Evolutionary conservation across 1,140 invertebrate genomes (phyloP), one percentile per base, ranked within the genome.

Genomic region (Chironomus tepperi): DNA sequence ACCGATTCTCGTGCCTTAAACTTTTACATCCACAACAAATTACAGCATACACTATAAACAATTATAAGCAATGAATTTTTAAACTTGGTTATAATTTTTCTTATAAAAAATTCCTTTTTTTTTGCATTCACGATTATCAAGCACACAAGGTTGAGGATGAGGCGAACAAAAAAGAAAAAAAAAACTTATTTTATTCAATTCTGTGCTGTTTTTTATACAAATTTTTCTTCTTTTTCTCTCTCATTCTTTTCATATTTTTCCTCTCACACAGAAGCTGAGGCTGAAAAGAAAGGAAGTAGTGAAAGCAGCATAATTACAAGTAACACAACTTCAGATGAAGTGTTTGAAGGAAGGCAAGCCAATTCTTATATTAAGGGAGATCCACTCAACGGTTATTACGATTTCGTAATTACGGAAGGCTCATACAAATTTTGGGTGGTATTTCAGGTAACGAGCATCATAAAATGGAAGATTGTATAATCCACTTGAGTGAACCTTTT

Each of bases 341-440:
- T 42, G 10, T 42, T 72, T 42, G 34, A 74, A 42, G 16, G 79
- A 78, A 77, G 79, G 80, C 34, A 79, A 77, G 9, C 81, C 81
- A 81, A 79, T 8, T 77, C 81, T 19, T 82, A 82, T 8, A 83
- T 84, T 34, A 86, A 86, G 78, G 78, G 79, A 12, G 90, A 92
- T 79, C 88, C 89, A 10, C 90, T 89, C 86, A 86, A 85, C 12
- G 89, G 89, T 0, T 93, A 93, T 80, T 93, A 93, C 78, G 91
- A 93, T 81, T 93, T 93, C 79, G 85, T 93, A 65, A 92, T 94
- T 76, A 93, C 91, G 76, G 92, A 93, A 79, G 91, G 90, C 0
- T 93, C 91, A 16, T 94, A 92, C 81, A 94, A 93, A 80, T 93
- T 94, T 79, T 94, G 92, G 92, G 91, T 91, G 12, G 90, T 86